Conservation (phyloP, 2,888 invertebrate genomes). For the Tenthredo mesomela region DNA sequence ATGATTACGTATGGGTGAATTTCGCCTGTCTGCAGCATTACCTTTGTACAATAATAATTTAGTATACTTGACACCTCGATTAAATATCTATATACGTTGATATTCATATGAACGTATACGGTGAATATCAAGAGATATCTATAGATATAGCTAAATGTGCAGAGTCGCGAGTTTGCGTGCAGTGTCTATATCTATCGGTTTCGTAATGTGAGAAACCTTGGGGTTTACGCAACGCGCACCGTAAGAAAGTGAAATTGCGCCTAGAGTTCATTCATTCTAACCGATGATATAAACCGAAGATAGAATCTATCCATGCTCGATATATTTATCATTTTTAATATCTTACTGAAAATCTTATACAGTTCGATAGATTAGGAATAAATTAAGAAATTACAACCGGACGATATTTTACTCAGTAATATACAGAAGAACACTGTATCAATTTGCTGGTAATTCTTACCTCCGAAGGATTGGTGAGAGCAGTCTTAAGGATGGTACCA, state of each 20-base stretch:
- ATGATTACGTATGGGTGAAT: not conserved
- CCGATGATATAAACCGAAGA: slow-evolving; percentile 53
- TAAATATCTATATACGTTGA: not conserved
- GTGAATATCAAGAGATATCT: slow-evolving; percentile 12
- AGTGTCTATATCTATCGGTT: slow-evolving; percentile 66
- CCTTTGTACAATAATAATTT: not conserved
- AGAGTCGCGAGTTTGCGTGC: slow-evolving; percentile 28
- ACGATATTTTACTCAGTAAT: not conserved
- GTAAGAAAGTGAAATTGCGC: slow-evolving; percentile 76
- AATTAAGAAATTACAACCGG: not conserved
- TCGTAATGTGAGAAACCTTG: slow-evolving; percentile 77
- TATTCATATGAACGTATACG: not conserved
- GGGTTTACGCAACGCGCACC: slow-evolving; percentile 68
- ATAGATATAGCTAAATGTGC: not conserved
- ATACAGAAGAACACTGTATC: not conserved
- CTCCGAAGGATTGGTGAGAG: slow-evolving; percentile 96
- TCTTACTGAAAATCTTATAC: not conserved
- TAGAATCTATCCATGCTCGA: slow-evolving; percentile 38
- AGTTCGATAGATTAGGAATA: not conserved
- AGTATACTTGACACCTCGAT: slow-evolving; percentile 28
- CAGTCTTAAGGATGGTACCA: slow-evolving; percentile 96
- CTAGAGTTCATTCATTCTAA: slow-evolving; percentile 73
- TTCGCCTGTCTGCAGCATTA: not conserved
- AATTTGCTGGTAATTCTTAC: slow-evolving; percentile 71
- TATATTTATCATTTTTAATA: slow-evolving; percentile 1